A percentile compares a stretch with the other conserved stretches of the same genome.
Conservation (phyloP, 2,113 vertebrate genomes). For the Corythaeola cristata region DNA sequence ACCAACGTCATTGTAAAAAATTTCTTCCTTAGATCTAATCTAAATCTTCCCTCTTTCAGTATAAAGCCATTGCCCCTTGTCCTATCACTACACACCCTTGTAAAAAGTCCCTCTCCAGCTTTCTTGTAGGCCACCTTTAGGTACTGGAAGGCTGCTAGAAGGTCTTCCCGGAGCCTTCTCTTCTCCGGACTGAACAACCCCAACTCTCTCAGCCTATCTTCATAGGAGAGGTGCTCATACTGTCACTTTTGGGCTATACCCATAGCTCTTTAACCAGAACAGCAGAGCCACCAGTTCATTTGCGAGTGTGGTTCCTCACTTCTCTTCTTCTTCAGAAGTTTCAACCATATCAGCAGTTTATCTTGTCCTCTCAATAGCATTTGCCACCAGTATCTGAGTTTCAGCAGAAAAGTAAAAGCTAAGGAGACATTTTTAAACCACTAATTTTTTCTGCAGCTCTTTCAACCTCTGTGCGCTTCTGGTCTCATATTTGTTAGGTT, state of each 20-base stretch:
- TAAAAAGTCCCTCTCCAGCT: no score
- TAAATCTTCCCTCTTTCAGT: no score
- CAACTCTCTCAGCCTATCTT: no score
- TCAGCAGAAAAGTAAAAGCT: neutral
- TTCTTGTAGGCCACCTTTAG: no score
- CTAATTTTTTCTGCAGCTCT: neutral
- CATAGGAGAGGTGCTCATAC: neutral
- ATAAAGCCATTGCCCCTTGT: no score
- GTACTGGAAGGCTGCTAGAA: no score
- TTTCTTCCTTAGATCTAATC: no score
- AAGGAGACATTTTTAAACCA: neutral
- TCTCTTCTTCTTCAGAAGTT: neutral
- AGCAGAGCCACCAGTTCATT: neutral
- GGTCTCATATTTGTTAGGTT: neutral
- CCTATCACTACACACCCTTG: no score
- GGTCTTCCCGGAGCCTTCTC: no score
- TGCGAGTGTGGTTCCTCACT: neutral
- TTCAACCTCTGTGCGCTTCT: neutral
- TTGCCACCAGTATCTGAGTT: neutral
- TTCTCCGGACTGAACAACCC: no score
- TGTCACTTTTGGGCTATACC: neutral
- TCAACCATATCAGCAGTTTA: neutral
- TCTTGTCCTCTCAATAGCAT: neutral
- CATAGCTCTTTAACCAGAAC: neutral
- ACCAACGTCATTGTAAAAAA: no score